Base-by-base conservation (phyloP, 1,140 invertebrate species). In the Zaprionus tsacasi region DNA sequence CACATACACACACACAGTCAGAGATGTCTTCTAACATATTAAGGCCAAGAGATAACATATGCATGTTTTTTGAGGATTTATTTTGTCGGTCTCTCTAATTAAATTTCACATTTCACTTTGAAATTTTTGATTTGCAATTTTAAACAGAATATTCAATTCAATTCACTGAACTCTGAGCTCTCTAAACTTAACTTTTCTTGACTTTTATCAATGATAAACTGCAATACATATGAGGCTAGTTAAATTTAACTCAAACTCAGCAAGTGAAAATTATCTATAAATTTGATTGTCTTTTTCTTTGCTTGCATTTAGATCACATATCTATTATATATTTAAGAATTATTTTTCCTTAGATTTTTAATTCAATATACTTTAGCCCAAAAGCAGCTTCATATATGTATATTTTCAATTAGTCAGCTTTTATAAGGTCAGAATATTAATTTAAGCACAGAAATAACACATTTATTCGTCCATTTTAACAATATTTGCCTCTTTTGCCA, bases 141-240 rank as follows among this genome's bases (percentile, higher is more conserved):
- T 68, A 82, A 82, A 82, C 61, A 61, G 73, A 74, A 88, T 82
- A 74, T 79, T 82, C 83, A 79, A 79, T 83, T 83, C 35, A 69
- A 83, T 78, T 83, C 73, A 35, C 63, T 65, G 76, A 65, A 66
- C 63, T 76, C 63, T 61, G 72, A 65, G 63, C 63, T 76, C 63
- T 76, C 63, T 65, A 72, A 65, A 66, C 59, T 76, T 79, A 79
- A 69, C 58, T 15, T 45, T 15, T 76, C 57, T 66, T 50, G 45
- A 17, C 15, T 48, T 48, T 48, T 21, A 21, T 21, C 21, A 2
- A 21, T 21, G n/a, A n/a, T n/a, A n/a, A n/a, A 21, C 21, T 1
- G 21, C 21, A 21, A 21, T 2, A 21, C 21, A 21, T 21, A 21
- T 21, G 21, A 21, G 21, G 2, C 21, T 21, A 13, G 38, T 15